Evolutionary conservation across 2,113 vertebrate species (phyloP).

Genomic region (Mungos mungo): DNA sequence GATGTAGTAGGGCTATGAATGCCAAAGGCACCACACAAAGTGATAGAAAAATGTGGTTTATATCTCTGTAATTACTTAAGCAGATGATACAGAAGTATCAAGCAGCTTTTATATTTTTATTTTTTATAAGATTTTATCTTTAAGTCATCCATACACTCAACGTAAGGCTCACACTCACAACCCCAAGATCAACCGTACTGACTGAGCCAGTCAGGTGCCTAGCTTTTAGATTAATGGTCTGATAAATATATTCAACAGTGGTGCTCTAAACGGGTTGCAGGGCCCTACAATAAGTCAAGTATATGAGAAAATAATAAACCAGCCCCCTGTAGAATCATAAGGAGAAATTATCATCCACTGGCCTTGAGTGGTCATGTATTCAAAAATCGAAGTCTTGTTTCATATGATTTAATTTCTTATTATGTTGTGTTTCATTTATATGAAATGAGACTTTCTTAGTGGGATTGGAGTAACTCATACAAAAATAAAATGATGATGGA

Average conservation of each 20-base stretch:
- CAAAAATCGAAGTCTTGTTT: conserved; percentile 31
- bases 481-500: conserved; percentile 42
- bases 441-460: conserved; percentile 26
- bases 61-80: background rate
- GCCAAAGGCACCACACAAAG: background rate
- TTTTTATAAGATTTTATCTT: too few relatives aligned
- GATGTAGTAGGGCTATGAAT: background rate
- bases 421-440: background rate
- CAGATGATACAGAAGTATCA: background rate
- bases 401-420: conserved; percentile 39
- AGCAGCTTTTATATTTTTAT: background rate
- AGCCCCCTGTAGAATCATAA: background rate
- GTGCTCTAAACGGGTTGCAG: background rate
- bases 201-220: too few relatives aligned
- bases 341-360: background rate
- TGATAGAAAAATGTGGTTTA: background rate
- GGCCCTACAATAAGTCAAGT: background rate
- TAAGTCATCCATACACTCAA: too few relatives aligned
- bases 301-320: background rate
- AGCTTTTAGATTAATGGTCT: background rate
- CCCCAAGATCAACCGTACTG: too few relatives aligned
- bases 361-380: background rate
- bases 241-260: background rate
- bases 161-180: too few relatives aligned
- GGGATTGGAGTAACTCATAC: background rate